Base-by-base conservation (phyloP, 2,797 vertebrate genomes). In the Mallotus villosus region DNA sequence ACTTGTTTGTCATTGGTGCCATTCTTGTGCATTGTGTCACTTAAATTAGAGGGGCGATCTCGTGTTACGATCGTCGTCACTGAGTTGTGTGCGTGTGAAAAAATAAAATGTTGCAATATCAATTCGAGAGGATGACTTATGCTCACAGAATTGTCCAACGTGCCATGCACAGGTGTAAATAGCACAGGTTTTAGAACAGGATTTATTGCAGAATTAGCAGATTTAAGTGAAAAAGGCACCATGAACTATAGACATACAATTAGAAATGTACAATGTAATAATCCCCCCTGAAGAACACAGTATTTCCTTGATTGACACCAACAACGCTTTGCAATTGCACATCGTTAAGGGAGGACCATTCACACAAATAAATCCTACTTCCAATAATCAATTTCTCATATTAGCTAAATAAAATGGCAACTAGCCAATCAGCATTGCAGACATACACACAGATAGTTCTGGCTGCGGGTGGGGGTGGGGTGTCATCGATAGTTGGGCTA, bases 221-320 rank as follows among this genome's bases (percentile, higher is more conserved):
- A 92, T 92, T 88, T 69, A 74, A 78, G 87, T 92, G 91, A 93
- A 94, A 93, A 96, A 96, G 95, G 95, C 95, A 96, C 94, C 88
- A 94, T 92, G 91, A 94, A 89, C 90, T 91, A 92, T 84, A 88
- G 84, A 89, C 81, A 77, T 91, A 94, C 88, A 90, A 82, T 86
- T 86, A 86, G 85, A 83, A 86, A 85, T 89, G 74, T 90, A 74
- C 87, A 88, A 82, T 88, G 89, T 84, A 89, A 90, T 85, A 81
- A 86, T 85, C 79, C 80, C 19, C 19, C 84, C 85, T 82, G 37
- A 87, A 84, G 89, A 88, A 90, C 84, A 87, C 84, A 84, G 77
- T 80, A 83, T 86, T 79, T 91, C 88, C 86, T 90, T 61, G 60
- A 81, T 82, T 85, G 91, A 90, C 91, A 86, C 87, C 89, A 91